A percentile compares a stretch with the other conserved stretches of the same genome.
Evolutionary conservation across 2,113 vertebrate species (phyloP).

Genomic region (Sinosuthora webbiana): DNA sequence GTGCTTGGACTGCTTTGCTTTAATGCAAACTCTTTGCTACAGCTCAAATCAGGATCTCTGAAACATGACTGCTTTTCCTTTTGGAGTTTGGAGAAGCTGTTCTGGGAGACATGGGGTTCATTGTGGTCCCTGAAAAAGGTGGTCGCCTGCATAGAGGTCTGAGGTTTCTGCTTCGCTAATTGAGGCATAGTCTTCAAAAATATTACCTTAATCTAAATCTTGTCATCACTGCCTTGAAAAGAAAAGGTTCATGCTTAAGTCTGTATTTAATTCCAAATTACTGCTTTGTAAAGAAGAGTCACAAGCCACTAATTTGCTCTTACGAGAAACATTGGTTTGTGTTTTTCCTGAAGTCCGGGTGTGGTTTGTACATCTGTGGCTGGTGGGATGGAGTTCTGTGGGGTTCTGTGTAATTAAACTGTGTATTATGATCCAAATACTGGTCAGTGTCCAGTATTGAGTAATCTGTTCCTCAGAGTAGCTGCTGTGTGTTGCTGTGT

Average conservation of each 20-base stretch:
- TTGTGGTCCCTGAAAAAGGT: not conserved
- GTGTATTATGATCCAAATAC: not conserved
- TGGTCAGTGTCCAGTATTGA: rapidly evolving
- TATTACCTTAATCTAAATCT: not conserved
- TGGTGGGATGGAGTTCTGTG: not conserved
- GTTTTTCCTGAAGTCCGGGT: not conserved
- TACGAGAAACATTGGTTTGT: not conserved
- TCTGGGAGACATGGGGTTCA: not conserved
- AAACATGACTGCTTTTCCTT: not conserved
- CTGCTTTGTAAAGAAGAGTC: not conserved
- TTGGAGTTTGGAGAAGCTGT: not conserved
- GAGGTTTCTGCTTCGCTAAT: not conserved
- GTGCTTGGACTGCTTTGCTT: not conserved
- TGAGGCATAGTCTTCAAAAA: not conserved
- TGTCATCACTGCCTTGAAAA: not conserved
- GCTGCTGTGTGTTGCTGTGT: not conserved
- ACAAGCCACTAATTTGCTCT: not conserved
- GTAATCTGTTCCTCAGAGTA: not conserved
- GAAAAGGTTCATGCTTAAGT: not conserved
- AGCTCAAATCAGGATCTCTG: not conserved
- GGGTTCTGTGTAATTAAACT: not conserved
- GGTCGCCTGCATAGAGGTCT: not conserved
- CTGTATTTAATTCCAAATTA: not conserved
- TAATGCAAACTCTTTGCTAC: not conserved
- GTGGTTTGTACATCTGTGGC: not conserved